Base-by-base conservation (phyloP, 2,113 vertebrate genomes). In the Silurus asotus region DNA sequence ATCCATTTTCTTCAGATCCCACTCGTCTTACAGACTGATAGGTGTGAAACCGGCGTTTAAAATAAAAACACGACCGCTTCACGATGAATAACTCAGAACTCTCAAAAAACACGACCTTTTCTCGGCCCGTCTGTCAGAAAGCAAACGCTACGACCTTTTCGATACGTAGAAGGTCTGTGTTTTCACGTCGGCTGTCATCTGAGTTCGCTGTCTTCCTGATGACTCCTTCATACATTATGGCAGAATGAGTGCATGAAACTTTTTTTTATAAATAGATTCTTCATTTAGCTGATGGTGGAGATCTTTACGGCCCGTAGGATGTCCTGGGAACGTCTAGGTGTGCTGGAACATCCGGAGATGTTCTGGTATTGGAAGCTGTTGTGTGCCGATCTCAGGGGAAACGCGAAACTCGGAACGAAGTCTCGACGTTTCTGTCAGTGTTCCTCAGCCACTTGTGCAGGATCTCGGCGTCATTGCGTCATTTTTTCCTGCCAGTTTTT, bases 331-430 rank as follows among this genome's bases (percentile, higher is more conserved):
- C 90, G 89, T 89, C 85, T 87, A 92, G 87, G 80, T 91, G 83
- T 90, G 90, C 87, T 87, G 69, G 45, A 37, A 90, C 88, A 93
- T 88, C 90, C 91, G 89, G 84, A 83, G 76, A 77, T 83, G 78
- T 90, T 91, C 92, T 90, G 91, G 93, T 93, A 92, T 92, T 93
- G 89, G 88, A 92, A 89, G 92, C 92, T 93, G 92, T 86, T 92
- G 93, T 83, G 88, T 72, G 25, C 25, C 67, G 87, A 67, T 90
- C 91, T 88, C 89, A 2, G 87, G 88, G 91, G 89, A 85, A 51
- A 53, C 37, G 62, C 20, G 55, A 84, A 82, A 37, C 87, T 88
- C 88, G 80, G 93, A 91, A 91, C 10, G 55, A 20, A 79, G 55
- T 20, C 81, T 37, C 62, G 82, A 85, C 81, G 87, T 81, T 81